A percentile compares a stretch with the other conserved stretches of the same genome.
Evolutionary conservation across 2,113 vertebrate genomes (phyloP).

Genomic region (Callionymus lyra): DNA sequence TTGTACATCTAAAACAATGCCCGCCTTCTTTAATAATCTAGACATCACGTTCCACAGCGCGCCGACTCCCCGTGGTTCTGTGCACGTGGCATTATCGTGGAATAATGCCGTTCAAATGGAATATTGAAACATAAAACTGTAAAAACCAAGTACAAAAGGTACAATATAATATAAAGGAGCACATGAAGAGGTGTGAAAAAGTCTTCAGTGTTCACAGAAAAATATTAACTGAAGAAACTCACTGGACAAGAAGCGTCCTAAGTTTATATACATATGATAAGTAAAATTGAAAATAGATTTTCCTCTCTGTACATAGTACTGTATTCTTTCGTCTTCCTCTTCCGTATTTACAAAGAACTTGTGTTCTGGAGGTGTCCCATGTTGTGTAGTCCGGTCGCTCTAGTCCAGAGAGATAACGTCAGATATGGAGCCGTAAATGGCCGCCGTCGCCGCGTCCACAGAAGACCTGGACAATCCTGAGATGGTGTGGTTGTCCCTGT

Average conservation of each 20-base stretch:
- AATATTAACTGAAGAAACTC: conserved; percentile 84
- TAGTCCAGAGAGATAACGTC: conserved; percentile 97
- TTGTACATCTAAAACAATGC: conserved; percentile 43
- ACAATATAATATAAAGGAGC: conserved; percentile 73
- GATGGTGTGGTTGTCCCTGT: conserved; percentile 76
- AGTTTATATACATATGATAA: conserved; percentile 99
- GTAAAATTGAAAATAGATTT: conserved; percentile 99
- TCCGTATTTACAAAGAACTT: conserved; percentile 65
- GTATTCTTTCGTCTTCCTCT: conserved; percentile 59
- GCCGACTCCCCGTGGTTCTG: conserved; percentile 35
- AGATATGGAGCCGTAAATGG: conserved; percentile 91
- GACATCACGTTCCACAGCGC: conserved; percentile 38
- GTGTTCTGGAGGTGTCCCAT: conserved; percentile 29
- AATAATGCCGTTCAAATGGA: conserved; percentile 76
- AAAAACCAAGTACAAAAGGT: conserved; percentile 72
- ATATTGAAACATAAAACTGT: conserved; percentile 67
- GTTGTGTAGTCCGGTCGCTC: conserved; percentile 52
- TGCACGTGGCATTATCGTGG: conserved; percentile 50
- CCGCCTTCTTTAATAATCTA: conserved; percentile 49
- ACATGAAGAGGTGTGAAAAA: conserved; percentile 77
- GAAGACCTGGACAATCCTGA: conserved; percentile 69
- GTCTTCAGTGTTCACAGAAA: conserved; percentile 86
- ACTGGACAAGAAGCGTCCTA: conserved; percentile 86
- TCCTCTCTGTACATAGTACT: conserved; percentile 98
- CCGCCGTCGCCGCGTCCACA: conserved; percentile 74